Evolutionary conservation across 2,113 vertebrate genomes (phyloP).

Genomic region (Maylandia zebra): DNA sequence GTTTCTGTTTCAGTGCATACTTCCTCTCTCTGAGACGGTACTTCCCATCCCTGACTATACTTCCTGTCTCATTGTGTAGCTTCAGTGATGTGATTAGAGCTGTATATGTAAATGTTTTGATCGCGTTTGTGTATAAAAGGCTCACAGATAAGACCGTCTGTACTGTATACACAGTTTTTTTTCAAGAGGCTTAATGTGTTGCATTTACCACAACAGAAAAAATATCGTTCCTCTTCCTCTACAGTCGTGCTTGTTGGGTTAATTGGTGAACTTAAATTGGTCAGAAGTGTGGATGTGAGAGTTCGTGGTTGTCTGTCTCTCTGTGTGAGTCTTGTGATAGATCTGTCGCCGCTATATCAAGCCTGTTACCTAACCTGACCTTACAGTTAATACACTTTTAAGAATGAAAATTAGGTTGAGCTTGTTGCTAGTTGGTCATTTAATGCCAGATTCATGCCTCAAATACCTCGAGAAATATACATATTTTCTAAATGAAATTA

Average conservation of each 20-base stretch:
- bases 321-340: background rate
- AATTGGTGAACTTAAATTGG: background rate
- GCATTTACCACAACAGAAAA: background rate
- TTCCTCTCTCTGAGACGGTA: background rate
- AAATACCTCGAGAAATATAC: background rate
- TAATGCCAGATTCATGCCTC: background rate
- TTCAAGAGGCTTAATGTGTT: background rate
- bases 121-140: background rate
- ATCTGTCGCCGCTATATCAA: background rate
- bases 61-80: slow-evolving; percentile 11
- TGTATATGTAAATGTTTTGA: background rate
- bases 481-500: background rate
- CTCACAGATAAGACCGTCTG: background rate
- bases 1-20: background rate
- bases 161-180: background rate
- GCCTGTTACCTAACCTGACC: background rate
- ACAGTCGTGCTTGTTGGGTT: background rate
- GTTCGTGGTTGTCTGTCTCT: background rate
- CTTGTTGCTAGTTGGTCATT: background rate
- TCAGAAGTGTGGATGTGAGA: background rate
- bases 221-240: background rate
- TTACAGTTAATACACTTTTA: background rate
- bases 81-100: background rate
- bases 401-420: background rate
- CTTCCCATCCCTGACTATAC: background rate